Base-by-base conservation (phyloP, 2,888 invertebrate species). In the Athrips mouffetella region DNA sequence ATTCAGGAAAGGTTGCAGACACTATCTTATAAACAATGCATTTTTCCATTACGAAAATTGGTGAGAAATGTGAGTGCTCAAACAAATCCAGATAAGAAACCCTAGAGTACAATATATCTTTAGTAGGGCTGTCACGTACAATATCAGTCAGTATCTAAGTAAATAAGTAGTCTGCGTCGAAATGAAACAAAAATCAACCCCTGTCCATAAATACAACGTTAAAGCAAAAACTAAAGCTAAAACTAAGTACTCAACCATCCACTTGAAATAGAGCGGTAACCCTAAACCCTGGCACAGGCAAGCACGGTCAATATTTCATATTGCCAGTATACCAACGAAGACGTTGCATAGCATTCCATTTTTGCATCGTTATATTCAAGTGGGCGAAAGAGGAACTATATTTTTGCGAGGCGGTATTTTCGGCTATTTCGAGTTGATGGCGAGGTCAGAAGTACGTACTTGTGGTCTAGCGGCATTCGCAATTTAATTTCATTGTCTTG, bases 361-460 rank as follows among this genome's bases (percentile, higher is more conserved):
- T 35, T 77, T 67, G 62, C 75, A 70, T 80, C 80, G 80, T 82
- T 80, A 82, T 80, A 80, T 79, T 78, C 69, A 60, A 80, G 80
- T 75, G 70, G 71, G 63, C 59, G 62, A 60, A 60, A 54, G 37
- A 21, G 31, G 23, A 20, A 53, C 50, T 60, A 48, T 66, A 59
- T 65, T 68, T 69, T 70, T 63, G 61, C 57, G 58, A 55, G 37
- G 53, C 47, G 54, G 59, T 60, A 52, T 48, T 62, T 58, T 31
- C 58, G 60, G 63, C 63, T 65, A 67, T 65, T 62, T 62, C 54
- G 45, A 52, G 59, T 20, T 13, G 45, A 33, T 39, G 49, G 44
- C 13, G 10, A 35, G 10, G 37, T 20, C 37, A 33, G n/a, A 21
- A 37, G 37, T 18, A 18, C 10, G 7, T n/a, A n/a, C n/a, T n/a